These are phyloP conservation scores for Microplitis demolitor DNA, from an alignment of 1,140 invertebrate species.

Conservation along the genomic window DNA sequence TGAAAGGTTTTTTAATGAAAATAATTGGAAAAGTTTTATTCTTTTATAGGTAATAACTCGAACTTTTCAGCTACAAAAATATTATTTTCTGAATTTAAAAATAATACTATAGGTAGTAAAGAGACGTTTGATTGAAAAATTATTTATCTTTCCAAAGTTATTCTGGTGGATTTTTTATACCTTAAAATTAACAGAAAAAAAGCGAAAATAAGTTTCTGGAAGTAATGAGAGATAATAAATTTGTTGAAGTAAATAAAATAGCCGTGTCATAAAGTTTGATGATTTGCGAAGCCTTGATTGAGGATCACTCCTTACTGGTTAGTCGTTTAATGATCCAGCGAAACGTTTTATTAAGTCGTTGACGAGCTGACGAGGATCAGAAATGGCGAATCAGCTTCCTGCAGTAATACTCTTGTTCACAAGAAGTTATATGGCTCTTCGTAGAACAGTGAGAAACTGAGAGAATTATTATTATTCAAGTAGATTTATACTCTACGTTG, in stretches of 20 bases:
- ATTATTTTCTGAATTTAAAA: too few relatives aligned
- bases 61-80: too few relatives aligned
- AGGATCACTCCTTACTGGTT: too few relatives aligned
- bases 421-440: slow-evolving; percentile 11
- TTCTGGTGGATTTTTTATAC: too few relatives aligned
- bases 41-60: too few relatives aligned
- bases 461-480: slow-evolving; percentile 9
- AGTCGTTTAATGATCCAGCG: not conserved
- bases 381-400: slow-evolving; percentile 6
- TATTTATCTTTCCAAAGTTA: too few relatives aligned
- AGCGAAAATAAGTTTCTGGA: not conserved
- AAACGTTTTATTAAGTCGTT: slow-evolving; percentile 3
- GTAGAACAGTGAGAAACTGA: not conserved
- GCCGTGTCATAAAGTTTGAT: not conserved
- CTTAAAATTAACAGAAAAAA: not conserved
- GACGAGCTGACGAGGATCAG: not conserved
- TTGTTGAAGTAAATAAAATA: not conserved
- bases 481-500: not conserved
- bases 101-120: too few relatives aligned
- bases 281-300: not conserved
- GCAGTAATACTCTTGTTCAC: not conserved
- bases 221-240: not conserved
- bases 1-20: too few relatives aligned
- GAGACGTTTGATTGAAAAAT: too few relatives aligned
- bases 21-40: too few relatives aligned